Evolutionary conservation across 2,113 vertebrate species (phyloP).

Genomic region (Rhinoderma darwinii): DNA sequence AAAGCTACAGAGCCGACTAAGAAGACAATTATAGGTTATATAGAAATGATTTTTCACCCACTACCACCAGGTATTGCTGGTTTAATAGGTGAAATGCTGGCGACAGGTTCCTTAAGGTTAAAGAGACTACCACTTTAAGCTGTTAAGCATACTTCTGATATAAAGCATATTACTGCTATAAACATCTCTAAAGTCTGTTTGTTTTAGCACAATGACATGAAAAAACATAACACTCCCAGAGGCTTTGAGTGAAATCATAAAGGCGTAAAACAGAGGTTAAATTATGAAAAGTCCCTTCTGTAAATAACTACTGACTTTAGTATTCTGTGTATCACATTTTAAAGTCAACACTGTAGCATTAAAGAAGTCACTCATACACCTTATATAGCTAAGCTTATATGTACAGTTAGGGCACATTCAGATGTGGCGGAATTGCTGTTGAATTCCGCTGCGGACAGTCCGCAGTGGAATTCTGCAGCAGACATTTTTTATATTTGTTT

Average conservation of each 20-base stretch:
- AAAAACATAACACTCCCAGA: background rate
- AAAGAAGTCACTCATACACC: background rate
- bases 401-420: too few species aligned
- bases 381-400: background rate
- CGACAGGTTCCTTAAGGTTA: too few species aligned
- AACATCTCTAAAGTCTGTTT: background rate
- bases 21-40: too few species aligned
- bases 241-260: background rate
- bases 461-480: too few species aligned
- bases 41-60: too few species aligned
- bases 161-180: background rate
- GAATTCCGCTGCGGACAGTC: too few species aligned
- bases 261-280: background rate
- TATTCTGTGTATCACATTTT: background rate
- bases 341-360: background rate
- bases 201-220: background rate
- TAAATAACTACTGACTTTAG: background rate
- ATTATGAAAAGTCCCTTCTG: background rate
- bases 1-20: too few species aligned
- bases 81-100: too few species aligned
- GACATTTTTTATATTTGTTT: too few species aligned
- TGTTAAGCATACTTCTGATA: background rate
- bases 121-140: too few species aligned
- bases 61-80: too few species aligned
- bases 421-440: too few species aligned